These are phyloP conservation scores for Penaeus vannamei DNA, from an alignment of 1,140 invertebrate species.

Conservation along the genomic window DNA sequence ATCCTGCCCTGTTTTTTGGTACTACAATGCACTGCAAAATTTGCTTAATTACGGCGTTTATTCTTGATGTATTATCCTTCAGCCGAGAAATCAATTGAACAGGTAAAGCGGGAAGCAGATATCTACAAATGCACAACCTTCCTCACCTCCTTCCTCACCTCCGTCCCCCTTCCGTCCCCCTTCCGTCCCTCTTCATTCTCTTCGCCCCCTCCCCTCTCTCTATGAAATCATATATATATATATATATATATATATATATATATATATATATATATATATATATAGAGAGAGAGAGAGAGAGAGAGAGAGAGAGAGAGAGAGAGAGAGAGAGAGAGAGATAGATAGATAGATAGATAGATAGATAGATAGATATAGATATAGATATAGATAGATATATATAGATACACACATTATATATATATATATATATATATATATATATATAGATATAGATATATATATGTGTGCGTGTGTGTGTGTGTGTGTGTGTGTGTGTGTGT, in stretches of 20 bases:
- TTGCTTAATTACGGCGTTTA: no score
- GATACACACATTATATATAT: slow-evolving; percentile 24
- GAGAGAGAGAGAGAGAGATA: background rate
- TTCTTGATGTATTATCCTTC: no score
- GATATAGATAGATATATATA: slow-evolving; percentile 32
- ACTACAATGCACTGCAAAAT: no score
- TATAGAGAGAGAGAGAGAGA: no score
- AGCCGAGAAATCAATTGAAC: no score
- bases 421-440: slow-evolving; percentile 29
- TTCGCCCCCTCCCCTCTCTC: background rate
- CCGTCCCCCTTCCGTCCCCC: background rate
- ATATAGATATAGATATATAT: slow-evolving; percentile 1
- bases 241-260: no score
- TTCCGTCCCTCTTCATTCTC: slow-evolving; percentile 17
- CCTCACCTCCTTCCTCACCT: background rate
- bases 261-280: no score
- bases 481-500: background rate
- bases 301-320: no score
- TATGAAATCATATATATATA: no score
- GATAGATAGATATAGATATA: slow-evolving; percentile 28
- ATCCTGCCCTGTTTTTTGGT: no score
- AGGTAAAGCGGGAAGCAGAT: no score
- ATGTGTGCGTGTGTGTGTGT: background rate
- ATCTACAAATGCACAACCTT: background rate
- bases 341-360: slow-evolving; percentile 6